Percentiles rank a stretch among this genome's conserved stretches.
Evolutionary conservation across 2,888 invertebrate genomes (phyloP).

Genomic region (Apeira syringaria): DNA sequence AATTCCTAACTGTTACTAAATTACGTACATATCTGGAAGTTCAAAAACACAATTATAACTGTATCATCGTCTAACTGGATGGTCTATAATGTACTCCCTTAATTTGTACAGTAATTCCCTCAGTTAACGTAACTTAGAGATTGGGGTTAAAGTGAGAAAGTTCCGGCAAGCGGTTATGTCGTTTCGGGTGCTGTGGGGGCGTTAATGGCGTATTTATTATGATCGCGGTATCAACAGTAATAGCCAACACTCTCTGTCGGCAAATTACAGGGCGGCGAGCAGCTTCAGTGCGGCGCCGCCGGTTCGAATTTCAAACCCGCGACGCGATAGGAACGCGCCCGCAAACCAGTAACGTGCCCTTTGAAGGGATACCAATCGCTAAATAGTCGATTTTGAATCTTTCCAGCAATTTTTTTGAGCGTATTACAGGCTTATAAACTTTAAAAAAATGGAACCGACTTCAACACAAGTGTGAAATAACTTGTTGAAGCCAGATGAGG

Average conservation of each 20-base stretch:
- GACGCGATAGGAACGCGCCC: slow-evolving; percentile 59
- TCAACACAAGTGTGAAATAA: no score
- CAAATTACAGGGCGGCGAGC: slow-evolving; percentile 82
- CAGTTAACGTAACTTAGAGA: slow-evolving; percentile 18
- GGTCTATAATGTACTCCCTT: background rate
- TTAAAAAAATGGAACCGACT: no score
- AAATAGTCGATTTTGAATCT: no score
- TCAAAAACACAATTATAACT: background rate
- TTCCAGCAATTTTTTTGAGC: no score
- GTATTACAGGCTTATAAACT: no score
- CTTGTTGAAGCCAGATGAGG: no score
- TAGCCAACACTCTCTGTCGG: slow-evolving; percentile 81
- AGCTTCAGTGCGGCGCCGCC: slow-evolving; percentile 39
- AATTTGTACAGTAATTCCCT: slow-evolving; percentile 10
- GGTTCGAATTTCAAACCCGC: slow-evolving; percentile 60
- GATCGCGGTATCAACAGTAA: slow-evolving; percentile 82
- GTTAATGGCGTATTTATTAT: slow-evolving; percentile 84
- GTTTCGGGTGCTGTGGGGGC: slow-evolving; percentile 80
- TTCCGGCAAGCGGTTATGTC: slow-evolving; percentile 59
- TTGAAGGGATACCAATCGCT: no score
- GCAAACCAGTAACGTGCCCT: no score
- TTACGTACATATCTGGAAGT: no score
- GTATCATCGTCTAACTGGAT: no score
- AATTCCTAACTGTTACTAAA: no score
- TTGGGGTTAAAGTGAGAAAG: slow-evolving; percentile 31